A percentile compares a stretch with the other conserved stretches of the same genome.
These are phyloP conservation scores for Geococcyx californianus DNA, from an alignment of 2,113 vertebrate species.

Conservation along the genomic window DNA sequence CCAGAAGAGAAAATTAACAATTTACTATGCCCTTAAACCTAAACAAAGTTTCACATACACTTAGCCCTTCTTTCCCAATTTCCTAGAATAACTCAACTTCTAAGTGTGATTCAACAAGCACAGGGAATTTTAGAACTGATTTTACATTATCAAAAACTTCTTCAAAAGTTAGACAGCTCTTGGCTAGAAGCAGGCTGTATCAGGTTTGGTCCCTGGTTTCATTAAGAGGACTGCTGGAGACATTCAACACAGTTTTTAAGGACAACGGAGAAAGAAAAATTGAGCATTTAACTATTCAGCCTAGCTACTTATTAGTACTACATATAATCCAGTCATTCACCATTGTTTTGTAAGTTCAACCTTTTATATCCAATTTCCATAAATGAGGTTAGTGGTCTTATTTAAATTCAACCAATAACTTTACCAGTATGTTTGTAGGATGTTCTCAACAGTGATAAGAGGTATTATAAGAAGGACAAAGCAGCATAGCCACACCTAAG, in stretches of 20 bases:
- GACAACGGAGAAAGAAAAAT: not conserved
- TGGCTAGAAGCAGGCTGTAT: not conserved
- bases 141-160: not conserved
- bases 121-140: not conserved
- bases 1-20: not conserved
- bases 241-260: not conserved
- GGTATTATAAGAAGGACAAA: not conserved
- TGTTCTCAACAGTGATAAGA: not conserved
- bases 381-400: not conserved
- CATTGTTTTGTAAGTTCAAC: not conserved
- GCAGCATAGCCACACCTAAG: not conserved
- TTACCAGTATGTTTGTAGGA: not conserved
- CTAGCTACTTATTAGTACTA: not conserved
- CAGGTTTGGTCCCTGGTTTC: not conserved
- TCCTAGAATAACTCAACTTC: not conserved
- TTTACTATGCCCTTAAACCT: not conserved
- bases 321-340: not conserved
- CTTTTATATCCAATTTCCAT: not conserved
- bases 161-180: not conserved
- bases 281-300: not conserved
- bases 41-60: not conserved
- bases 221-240: not conserved
- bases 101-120: not conserved
- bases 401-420: not conserved
- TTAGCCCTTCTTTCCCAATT: not conserved